These are phyloP conservation scores for Cettia cetti DNA, from an alignment of 2,113 vertebrate genomes.

Conservation along the genomic window DNA sequence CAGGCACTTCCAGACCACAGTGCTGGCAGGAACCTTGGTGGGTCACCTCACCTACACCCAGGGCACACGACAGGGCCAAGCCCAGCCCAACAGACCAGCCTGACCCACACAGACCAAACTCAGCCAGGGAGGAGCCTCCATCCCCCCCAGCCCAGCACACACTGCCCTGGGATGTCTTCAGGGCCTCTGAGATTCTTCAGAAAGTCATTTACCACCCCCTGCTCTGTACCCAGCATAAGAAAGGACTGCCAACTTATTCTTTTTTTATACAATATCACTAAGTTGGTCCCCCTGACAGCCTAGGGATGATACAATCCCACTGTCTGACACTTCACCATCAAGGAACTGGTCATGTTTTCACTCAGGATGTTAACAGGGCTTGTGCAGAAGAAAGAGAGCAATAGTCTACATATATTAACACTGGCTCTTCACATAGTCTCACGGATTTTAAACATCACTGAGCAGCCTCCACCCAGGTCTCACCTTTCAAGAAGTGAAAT, in stretches of 20 bases:
- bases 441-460: not conserved
- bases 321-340: fast-evolving
- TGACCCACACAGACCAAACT: fast-evolving
- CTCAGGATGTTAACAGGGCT: not conserved
- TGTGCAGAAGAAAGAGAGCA: not conserved
- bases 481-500: not conserved
- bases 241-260: fast-evolving
- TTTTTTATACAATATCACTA: not conserved
- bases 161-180: not conserved
- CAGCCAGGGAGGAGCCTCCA: not conserved
- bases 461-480: not conserved
- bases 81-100: not conserved
- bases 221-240: not conserved
- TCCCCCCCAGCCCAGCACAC: not conserved
- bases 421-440: not conserved
- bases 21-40: not conserved
- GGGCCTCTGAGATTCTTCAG: not conserved
- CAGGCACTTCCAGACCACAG: not conserved
- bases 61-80: not conserved
- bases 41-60: not conserved
- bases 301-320: fast-evolving
- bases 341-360: fast-evolving
- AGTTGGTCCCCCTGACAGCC: not conserved
- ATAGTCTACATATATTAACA: not conserved
- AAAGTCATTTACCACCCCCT: not conserved